These are phyloP conservation scores for Myotis yumanensis DNA, from an alignment of 2,113 vertebrate genomes.

Conservation along the genomic window DNA sequence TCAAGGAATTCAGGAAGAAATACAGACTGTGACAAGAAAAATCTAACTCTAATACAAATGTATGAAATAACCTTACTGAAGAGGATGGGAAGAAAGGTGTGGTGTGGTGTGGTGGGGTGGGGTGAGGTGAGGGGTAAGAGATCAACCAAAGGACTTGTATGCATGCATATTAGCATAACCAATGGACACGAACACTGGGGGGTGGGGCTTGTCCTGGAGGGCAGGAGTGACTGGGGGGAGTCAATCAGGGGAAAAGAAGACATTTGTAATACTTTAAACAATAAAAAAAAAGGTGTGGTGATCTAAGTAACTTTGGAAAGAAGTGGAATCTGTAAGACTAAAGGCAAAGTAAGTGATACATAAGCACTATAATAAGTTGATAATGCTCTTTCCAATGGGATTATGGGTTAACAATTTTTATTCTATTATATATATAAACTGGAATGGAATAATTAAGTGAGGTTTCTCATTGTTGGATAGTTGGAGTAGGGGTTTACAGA, in stretches of 20 bases:
- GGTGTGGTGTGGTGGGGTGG: background rate
- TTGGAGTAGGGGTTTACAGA: background rate
- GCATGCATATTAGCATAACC: too few species aligned
- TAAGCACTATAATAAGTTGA: background rate
- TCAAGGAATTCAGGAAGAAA: slow-evolving; percentile 20
- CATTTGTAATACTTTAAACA: too few species aligned
- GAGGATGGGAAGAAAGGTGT: background rate
- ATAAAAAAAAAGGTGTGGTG: background rate
- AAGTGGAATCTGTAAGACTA: background rate
- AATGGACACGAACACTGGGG: too few species aligned
- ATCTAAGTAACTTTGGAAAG: background rate
- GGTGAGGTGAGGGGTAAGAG: too few species aligned
- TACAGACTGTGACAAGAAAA: background rate
- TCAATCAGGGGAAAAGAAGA: too few species aligned
- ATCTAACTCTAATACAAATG: background rate
- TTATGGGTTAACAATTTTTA: background rate
- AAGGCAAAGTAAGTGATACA: background rate
- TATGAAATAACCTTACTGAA: background rate
- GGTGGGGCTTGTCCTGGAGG: too few species aligned
- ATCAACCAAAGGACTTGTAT: too few species aligned
- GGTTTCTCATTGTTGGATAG: background rate
- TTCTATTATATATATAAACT: background rate
- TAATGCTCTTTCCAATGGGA: background rate
- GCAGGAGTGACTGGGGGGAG: too few species aligned
- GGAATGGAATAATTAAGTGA: background rate